Evolutionary conservation across 2,113 vertebrate genomes (phyloP), one percentile per base, ranked within the genome.

Genomic region (Climacteris rufus): DNA sequence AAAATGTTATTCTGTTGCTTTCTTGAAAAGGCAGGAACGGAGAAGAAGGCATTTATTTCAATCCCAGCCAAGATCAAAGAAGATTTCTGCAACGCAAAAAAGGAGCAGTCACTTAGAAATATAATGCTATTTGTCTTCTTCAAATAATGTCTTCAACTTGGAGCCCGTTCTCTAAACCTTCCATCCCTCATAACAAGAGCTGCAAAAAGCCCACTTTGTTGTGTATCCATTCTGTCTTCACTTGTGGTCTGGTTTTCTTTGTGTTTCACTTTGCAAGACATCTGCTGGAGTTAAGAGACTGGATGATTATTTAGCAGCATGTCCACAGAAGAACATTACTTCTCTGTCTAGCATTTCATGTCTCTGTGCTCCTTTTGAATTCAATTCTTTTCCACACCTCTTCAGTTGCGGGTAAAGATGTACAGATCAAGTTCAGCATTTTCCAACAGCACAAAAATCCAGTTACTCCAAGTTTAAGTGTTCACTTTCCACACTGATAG

Each of bases 1-100:
- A 49, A 14, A 9, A 57, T 63, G 31, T 64, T 54, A 15, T 33
- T 80, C 59, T 89, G 56, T 82, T 77, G 54, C 42, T 77, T 84
- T 59, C 74, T 33, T n/a, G 82, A 68, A 57, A 66, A 72, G 44
- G 30, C 66, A 13, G 2, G 19, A 94, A 64, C 30, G 44, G 47
- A 9, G 8, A 25, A 37, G 39, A 95, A 59, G 49, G 42, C 47
- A 76, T 28, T 8, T n/a, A 56, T 68, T 39, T 33, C 52, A 45
- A 56, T 27, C 74, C 66, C 42, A 94, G 56, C 28, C n/a, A 66
- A 88, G 86, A 96, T 80, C 47, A 92, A 96, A 88, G 74, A 87
- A 78, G 39, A 74, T 59, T 90, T 83, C 79, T 91, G 66, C 79
- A 88, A 91, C 71, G 79, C 39, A 93, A 83, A 93, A 89, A 50